Base-by-base conservation (phyloP, 2,113 vertebrate species). In the Plotosus lineatus region DNA sequence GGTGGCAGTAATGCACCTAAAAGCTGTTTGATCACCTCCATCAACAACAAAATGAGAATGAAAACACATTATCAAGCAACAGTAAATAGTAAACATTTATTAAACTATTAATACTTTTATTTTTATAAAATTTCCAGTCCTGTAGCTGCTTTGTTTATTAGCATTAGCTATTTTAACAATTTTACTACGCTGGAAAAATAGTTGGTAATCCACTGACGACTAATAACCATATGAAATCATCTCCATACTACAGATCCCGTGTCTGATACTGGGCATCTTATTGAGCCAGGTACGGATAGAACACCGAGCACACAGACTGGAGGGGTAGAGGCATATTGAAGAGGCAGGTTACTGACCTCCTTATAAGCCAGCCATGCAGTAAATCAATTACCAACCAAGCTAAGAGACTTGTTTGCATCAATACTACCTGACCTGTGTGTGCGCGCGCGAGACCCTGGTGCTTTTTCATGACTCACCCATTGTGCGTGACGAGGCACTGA, bases 401-500 rank as follows among this genome's bases (percentile, higher is more conserved):
- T n/a, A 31, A n/a, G 3, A 55, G 68, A 61, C 79, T 55, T 38
- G 68, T 61, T 48, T 63, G 79, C 23, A 15, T 53, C 15, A 4
- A 51, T 5, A 51, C 58, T 17, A 19, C 17, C 28, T 8, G 4
- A 33, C 42, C 17, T 12, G 23, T 23, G 23, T 15, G 2, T 26
- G 56, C 42, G 23, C 15, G 23, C 15, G 23, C 10, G 2, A 21
- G 56, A 48, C 60, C 44, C 40, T 1, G 7, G 46, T 12, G 6
- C 60, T 36, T 28, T 55, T 36, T 21, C 3, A 23, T 21, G 48
- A 79, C 96, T 97, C 88, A 99, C 98, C 98, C 98, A 9, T 98
- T 99, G 90, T 99, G 98, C 75, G 98, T 99, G 87, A 99, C 97
- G 87, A 99, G 95, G 92, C 97, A 99, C 94, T 99, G 98, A 88